phyloP scores from a whole-genome alignment of 2,797 vertebrate species.

The Nasua narica region DNA sequence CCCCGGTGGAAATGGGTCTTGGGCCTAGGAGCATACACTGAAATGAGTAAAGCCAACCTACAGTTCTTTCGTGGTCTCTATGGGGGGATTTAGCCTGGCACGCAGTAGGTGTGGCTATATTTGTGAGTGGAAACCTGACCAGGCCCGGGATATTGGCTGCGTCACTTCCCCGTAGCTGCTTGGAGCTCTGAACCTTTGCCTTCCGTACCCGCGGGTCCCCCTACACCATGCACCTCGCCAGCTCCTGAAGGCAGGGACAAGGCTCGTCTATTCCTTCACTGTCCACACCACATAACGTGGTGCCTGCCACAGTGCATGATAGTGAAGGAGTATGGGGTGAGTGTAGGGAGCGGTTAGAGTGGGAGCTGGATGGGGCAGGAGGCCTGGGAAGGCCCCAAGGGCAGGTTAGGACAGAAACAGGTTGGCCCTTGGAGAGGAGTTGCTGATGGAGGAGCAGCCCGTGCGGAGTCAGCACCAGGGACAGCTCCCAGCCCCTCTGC shows the following conservation, averaged over 20 bases:
- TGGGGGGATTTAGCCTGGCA: fast-evolving
- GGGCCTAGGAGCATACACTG: not conserved
- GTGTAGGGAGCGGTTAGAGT: fast-evolving
- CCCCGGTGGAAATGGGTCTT: too few relatives aligned
- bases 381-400: not conserved
- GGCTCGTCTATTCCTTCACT: fast-evolving
- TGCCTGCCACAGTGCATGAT: fast-evolving
- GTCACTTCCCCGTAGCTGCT: fast-evolving
- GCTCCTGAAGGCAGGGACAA: not conserved
- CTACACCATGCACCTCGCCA: fast-evolving
- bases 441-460: fast-evolving
- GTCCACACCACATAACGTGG: fast-evolving
- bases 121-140: not conserved
- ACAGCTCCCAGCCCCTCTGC: not conserved
- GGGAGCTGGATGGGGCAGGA: not conserved
- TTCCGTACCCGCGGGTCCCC: fast-evolving
- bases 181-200: not conserved
- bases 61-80: fast-evolving
- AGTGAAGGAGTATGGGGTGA: not conserved
- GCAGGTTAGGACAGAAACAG: fast-evolving
- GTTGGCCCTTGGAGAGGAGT: not conserved
- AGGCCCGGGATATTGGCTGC: fast-evolving
- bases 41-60: fast-evolving
- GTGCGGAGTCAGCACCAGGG: constrained; percentile 37
- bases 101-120: fast-evolving